Evolutionary conservation across 1,140 invertebrate genomes (phyloP), one percentile per base, ranked within the genome.

Genomic region (Sarcophaga peregrina): DNA sequence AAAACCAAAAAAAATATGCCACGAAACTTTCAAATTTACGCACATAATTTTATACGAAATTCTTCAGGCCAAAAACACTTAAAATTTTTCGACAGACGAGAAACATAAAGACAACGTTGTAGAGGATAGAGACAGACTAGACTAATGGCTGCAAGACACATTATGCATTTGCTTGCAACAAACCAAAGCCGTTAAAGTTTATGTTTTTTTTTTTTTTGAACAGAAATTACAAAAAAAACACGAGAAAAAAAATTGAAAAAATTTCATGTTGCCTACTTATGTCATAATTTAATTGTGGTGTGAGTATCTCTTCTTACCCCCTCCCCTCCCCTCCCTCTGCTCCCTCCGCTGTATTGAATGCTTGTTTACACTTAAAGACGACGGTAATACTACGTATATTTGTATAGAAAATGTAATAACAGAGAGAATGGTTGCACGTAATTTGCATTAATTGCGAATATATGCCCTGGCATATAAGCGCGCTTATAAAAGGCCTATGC

Each of bases 401-500:
- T 37, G 25, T 37, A 37, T 37, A 37, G 1, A 1, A 37, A 37
- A 37, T 4, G 25, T 37, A 37, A 37, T 58, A 7, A 1, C 6
- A 58, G 13, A 58, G 15, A 54, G n/a, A 58, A 68, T 68, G 62
- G 62, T 76, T 48, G 46, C 75, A 78, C 75, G 75, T 78, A 78
- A 78, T 78, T 78, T 78, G 48, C 75, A 78, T 78, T 78, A 78
- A 78, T 78, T 78, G 75, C 75, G 50, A 78, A 78, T 37, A 37
- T 37, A 37, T 37, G 25, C 25, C n/a, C n/a, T 37, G 1, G 25
- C 25, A 37, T 37, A 37, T 37, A 37, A 37, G 25, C 25, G 25
- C 25, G 25, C 25, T 37, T 37, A 37, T 37, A 37, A 37, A n/a
- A 37, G 25, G 62, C 37, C 62, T 78, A 48, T 78, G 25, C n/a